These are phyloP conservation scores for Indri indri DNA, from an alignment of 2,113 vertebrate species.

Conservation along the genomic window DNA sequence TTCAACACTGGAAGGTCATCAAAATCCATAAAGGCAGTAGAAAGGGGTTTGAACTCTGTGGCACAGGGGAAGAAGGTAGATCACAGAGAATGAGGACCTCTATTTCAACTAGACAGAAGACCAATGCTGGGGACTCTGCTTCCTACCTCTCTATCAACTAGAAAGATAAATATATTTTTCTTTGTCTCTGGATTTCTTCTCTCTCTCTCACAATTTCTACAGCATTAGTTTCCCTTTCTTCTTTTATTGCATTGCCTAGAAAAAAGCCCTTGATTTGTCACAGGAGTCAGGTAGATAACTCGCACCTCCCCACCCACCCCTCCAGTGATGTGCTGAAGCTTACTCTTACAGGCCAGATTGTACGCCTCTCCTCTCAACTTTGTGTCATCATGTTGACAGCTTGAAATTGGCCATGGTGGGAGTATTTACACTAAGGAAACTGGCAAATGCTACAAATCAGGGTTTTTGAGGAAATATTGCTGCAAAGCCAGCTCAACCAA, in stretches of 20 bases:
- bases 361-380: background rate
- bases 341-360: background rate
- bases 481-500: background rate
- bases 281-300: background rate
- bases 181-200: conserved; percentile 18
- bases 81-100: background rate
- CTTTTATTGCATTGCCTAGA: background rate
- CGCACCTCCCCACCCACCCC: background rate
- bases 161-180: background rate
- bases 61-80: background rate
- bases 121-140: background rate
- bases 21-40: background rate
- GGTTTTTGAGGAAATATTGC: background rate
- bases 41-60: background rate
- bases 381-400: background rate
- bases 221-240: background rate
- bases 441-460: background rate
- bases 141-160: background rate
- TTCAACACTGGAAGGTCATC: background rate
- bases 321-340: background rate
- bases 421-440: background rate
- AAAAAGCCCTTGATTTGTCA: background rate
- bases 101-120: background rate
- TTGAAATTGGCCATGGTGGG: background rate
- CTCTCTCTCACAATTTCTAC: background rate